These are phyloP conservation scores for Gymnoscelis rufifasciata DNA, from an alignment of 2,888 invertebrate species.

Conservation along the genomic window DNA sequence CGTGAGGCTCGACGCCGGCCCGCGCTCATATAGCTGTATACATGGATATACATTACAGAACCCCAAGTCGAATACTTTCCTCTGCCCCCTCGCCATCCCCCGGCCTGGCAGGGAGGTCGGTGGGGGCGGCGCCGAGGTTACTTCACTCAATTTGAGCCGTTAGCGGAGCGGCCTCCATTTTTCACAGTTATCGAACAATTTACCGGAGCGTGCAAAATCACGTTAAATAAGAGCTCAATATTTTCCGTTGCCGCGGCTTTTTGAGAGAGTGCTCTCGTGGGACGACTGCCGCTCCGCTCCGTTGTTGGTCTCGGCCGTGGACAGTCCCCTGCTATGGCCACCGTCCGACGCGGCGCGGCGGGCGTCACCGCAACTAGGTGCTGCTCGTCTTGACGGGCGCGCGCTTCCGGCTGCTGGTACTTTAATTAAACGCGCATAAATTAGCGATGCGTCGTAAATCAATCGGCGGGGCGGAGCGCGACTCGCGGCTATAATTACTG, in stretches of 20 bases:
- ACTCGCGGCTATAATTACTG: constrained; percentile 35
- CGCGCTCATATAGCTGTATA: too few species aligned
- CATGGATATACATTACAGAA: too few species aligned
- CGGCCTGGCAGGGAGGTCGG: not conserved
- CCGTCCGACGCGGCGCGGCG: not conserved
- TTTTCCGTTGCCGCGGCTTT: too few species aligned
- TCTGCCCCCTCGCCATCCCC: not conserved
- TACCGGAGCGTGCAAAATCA: constrained; percentile 39
- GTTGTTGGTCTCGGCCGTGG: too few species aligned
- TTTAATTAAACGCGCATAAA: constrained; percentile 73
- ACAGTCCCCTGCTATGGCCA: too few species aligned
- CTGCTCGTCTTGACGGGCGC: constrained; percentile 17
- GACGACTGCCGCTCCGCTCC: not conserved
- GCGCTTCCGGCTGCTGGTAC: constrained; percentile 65
- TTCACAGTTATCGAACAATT: constrained; percentile 71
- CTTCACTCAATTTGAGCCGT: constrained; percentile 72
- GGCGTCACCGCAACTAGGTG: not conserved
- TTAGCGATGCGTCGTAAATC: constrained; percentile 59
- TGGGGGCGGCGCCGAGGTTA: constrained; percentile 33
- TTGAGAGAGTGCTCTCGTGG: not conserved
- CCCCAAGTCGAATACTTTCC: not conserved
- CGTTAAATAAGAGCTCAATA: constrained; percentile 56
- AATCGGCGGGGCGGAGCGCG: constrained; percentile 46
- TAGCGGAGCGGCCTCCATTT: constrained; percentile 59
- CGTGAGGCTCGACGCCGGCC: too few species aligned